Percentiles rank a stretch among this genome's conserved stretches.
These are phyloP conservation scores for Lasaia peninsularis DNA, from an alignment of 1,140 invertebrate genomes.

Conservation along the genomic window DNA sequence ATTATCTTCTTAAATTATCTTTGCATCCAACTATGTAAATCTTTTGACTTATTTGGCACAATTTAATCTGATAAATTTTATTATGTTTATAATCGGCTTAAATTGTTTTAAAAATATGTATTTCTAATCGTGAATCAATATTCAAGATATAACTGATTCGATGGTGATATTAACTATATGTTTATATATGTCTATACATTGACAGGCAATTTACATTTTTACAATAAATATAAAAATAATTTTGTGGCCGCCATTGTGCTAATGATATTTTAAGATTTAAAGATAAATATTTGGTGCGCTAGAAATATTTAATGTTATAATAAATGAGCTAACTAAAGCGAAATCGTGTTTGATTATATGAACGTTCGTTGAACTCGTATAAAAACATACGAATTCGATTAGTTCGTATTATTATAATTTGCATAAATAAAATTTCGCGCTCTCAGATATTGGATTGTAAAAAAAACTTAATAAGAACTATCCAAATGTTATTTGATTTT, in stretches of 20 bases:
- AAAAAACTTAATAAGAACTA: slow-evolving; percentile 12
- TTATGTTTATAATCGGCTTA: neutral
- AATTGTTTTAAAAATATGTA: neutral
- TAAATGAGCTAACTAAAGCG: neutral
- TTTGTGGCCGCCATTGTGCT: neutral
- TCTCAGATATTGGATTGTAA: slow-evolving; percentile 4
- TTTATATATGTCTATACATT: neutral
- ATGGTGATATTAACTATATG: neutral
- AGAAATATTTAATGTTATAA: slow-evolving; percentile 5
- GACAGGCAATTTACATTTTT: slow-evolving; percentile 1
- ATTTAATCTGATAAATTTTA: neutral
- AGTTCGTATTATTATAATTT: slow-evolving; percentile 2
- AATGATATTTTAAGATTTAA: slow-evolving; percentile 4
- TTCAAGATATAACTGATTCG: neutral
- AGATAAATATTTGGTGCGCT: slow-evolving; percentile 6
- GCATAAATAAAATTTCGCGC: slow-evolving; percentile 14
- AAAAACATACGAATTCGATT: slow-evolving; percentile 13
- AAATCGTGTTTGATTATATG: slow-evolving; percentile 12
- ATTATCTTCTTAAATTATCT: neutral
- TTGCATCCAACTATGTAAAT: neutral
- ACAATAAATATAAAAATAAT: neutral
- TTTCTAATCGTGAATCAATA: neutral
- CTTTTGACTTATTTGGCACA: neutral
- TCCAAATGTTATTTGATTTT: neutral
- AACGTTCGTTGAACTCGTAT: slow-evolving; percentile 13